Percentiles rank a stretch among this genome's conserved stretches.
Evolutionary conservation across 2,113 vertebrate species (phyloP).

Genomic region (Tangachromis dhanisi): DNA sequence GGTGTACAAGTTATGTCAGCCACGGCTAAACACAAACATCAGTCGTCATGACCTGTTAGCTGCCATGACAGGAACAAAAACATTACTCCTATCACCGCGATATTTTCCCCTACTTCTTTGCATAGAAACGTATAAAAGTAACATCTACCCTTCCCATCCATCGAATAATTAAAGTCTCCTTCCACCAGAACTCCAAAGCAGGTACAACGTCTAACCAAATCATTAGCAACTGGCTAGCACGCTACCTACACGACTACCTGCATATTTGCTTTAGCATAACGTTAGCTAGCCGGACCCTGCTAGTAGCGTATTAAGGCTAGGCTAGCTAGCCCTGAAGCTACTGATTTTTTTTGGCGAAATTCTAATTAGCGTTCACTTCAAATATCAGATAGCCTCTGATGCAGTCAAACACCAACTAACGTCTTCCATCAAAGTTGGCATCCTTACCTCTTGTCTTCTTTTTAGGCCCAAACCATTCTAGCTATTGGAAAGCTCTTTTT

Average conservation of each 20-base stretch:
- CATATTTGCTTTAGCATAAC: constrained; percentile 23
- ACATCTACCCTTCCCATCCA: not conserved
- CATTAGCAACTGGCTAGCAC: not conserved
- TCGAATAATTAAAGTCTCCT: not conserved
- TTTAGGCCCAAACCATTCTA: constrained; percentile 81
- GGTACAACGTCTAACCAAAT: not conserved
- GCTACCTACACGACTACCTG: constrained; percentile 40
- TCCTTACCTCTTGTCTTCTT: constrained; percentile 77
- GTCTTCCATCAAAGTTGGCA: not conserved
- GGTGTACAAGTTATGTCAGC: not conserved
- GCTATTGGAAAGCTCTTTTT: constrained; percentile 75
- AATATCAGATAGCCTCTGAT: not conserved
- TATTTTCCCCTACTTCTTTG: not conserved
- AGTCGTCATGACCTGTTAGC: constrained; percentile 36
- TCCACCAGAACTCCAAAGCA: not conserved
- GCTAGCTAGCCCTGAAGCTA: constrained; percentile 39
- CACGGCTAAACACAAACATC: constrained; percentile 14
- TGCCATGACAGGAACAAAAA: constrained; percentile 24
- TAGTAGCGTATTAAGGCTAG: constrained; percentile 17
- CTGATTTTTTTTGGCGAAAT: not conserved
- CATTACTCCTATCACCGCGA: not conserved
- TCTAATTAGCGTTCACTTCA: constrained; percentile 11
- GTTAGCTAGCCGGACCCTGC: constrained; percentile 14
- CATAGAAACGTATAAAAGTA: not conserved
- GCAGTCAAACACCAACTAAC: not conserved